A percentile compares a stretch with the other conserved stretches of the same genome.
Conservation (phyloP, 2,113 vertebrate species). For the Casuarius casuarius region DNA sequence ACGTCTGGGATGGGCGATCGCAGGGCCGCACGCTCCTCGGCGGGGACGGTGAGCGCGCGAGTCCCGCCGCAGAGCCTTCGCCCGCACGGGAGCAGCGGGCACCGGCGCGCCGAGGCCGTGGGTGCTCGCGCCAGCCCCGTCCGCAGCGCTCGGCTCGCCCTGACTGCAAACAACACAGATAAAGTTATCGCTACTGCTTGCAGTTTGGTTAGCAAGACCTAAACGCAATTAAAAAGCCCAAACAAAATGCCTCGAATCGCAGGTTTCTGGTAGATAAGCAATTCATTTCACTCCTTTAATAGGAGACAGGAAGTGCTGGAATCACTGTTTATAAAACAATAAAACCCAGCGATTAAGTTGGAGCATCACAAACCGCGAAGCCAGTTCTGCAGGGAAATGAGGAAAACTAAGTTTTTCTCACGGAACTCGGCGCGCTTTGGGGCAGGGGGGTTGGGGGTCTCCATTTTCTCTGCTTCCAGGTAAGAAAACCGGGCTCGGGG, state of each 20-base stretch:
- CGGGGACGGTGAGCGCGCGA: no score
- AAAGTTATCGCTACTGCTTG: neutral
- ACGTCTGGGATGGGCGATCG: no score
- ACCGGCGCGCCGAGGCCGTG: neutral
- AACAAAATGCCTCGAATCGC: neutral
- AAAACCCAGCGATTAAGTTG: neutral
- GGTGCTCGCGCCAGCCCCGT: neutral
- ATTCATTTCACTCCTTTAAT: neutral
- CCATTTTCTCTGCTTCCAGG: no score
- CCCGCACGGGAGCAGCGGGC: neutral
- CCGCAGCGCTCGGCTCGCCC: accelerated
- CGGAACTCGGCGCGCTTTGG: neutral
- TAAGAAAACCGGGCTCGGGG: no score
- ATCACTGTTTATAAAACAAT: neutral
- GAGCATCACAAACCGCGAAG: neutral
- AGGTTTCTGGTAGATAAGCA: neutral
- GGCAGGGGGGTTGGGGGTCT: no score
- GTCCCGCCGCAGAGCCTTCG: no score
- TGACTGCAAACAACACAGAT: accelerated
- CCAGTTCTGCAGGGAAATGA: neutral
- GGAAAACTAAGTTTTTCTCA: neutral
- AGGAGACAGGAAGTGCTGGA: neutral
- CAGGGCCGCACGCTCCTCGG: no score
- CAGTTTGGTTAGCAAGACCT: neutral
- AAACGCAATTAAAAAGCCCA: neutral